phyloP scores from a whole-genome alignment of 2,888 invertebrate species.

The Phaonia tiefii region DNA sequence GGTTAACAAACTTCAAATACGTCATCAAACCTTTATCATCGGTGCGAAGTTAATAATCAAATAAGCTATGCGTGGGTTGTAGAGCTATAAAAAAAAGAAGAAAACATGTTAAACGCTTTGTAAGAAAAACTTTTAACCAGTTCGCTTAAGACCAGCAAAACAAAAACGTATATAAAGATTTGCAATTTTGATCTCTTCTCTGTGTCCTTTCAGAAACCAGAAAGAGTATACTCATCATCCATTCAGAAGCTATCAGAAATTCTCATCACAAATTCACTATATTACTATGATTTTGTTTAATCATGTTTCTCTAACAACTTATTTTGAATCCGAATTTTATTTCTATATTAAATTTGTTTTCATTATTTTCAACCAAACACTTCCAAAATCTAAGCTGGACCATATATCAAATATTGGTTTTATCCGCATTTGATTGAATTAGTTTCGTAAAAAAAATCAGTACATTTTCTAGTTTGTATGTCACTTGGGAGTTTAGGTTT shows the following conservation, averaged over 20 bases:
- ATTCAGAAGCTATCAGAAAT: too few species aligned
- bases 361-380: background rate
- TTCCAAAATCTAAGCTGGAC: background rate
- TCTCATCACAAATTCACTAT: background rate
- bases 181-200: too few species aligned
- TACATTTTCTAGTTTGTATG: background rate
- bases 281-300: background rate
- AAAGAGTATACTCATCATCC: too few species aligned
- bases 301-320: background rate
- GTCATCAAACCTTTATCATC: too few species aligned
- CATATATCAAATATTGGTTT: too few species aligned
- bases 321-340: background rate
- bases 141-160: background rate
- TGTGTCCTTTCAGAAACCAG: too few species aligned
- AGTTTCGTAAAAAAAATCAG: too few species aligned
- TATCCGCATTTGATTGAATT: too few species aligned
- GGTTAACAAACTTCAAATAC: background rate
- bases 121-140: too few species aligned
- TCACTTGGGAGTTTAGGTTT: background rate
- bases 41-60: too few species aligned
- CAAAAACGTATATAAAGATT: background rate
- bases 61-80: background rate
- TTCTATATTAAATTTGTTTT: background rate
- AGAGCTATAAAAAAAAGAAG: background rate
- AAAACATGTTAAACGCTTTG: background rate